Conservation (phyloP, 92 coral and sea anemone genomes). For the Desmophyllum pertusum region DNA sequence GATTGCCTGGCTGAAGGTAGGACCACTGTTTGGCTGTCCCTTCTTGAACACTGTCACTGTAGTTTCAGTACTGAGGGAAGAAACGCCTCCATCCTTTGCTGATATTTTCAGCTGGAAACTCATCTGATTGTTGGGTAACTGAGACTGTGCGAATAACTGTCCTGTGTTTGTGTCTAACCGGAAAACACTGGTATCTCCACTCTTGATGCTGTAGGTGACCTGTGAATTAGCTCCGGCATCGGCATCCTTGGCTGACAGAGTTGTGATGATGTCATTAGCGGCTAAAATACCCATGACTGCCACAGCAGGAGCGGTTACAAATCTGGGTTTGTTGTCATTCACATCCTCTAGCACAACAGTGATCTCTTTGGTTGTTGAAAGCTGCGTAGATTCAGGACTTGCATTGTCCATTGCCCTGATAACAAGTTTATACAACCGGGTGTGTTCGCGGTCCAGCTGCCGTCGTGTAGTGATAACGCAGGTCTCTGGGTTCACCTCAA, state of each 20-base stretch:
- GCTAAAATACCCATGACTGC: slow-evolving; percentile 35
- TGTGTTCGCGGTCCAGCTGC: slow-evolving; percentile 70
- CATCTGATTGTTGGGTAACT: slow-evolving; percentile 35
- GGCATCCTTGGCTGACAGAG: slow-evolving; percentile 77
- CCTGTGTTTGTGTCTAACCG: slow-evolving; percentile 64
- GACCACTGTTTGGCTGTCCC: slow-evolving; percentile 68
- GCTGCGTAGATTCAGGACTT: slow-evolving; percentile 59
- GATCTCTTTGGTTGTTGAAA: slow-evolving; percentile 68
- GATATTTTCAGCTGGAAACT: slow-evolving; percentile 59
- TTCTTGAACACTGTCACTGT: slow-evolving; percentile 69
- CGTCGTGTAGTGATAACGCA: slow-evolving; percentile 64
- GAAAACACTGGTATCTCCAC: slow-evolving; percentile 57
- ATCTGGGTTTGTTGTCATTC: slow-evolving; percentile 89
- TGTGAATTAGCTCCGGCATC: slow-evolving; percentile 74
- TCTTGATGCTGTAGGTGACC: slow-evolving; percentile 62
- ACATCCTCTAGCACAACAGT: slow-evolving; percentile 68
- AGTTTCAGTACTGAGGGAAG: slow-evolving; percentile 49
- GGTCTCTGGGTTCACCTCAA: slow-evolving; percentile 63
- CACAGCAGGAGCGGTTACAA: slow-evolving; percentile 84
- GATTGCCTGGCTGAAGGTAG: slow-evolving; percentile 57
- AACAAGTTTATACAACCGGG: slow-evolving; percentile 65
- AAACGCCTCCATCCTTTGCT: slow-evolving; percentile 76
- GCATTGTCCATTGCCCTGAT: slow-evolving; percentile 85
- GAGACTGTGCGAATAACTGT: slow-evolving; percentile 39
- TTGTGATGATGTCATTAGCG: slow-evolving; percentile 52